These are phyloP conservation scores for Amphimallon solstitiale DNA, from an alignment of 2,888 invertebrate genomes.

Conservation along the genomic window DNA sequence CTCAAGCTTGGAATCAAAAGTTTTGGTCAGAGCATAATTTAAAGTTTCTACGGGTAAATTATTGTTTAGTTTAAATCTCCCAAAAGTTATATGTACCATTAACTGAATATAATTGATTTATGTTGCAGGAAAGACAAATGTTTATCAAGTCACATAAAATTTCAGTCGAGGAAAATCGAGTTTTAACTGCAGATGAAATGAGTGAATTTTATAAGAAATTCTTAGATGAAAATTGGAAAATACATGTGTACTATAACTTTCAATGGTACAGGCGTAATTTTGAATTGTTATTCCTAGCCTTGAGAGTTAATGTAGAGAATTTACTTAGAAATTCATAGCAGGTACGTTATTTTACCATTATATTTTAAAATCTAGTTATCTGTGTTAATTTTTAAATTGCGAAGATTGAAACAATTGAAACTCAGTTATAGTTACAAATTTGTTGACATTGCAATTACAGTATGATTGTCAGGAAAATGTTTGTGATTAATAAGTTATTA, in stretches of 20 bases:
- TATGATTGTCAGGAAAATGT: slow-evolving; percentile 6
- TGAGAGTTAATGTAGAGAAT: slow-evolving; percentile 68
- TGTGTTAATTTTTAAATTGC: neutral
- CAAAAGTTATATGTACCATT: slow-evolving; percentile 40
- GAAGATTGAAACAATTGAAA: neutral
- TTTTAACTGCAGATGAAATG: slow-evolving; percentile 82
- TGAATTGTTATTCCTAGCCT: slow-evolving; percentile 70
- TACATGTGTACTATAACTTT: slow-evolving; percentile 80
- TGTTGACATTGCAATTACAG: neutral
- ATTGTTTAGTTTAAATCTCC: slow-evolving; percentile 45
- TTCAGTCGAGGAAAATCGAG: slow-evolving; percentile 61
- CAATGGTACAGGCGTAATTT: slow-evolving; percentile 87
- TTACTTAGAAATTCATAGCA: slow-evolving; percentile 40
- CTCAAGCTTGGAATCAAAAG: slow-evolving; percentile 84
- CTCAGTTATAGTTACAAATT: slow-evolving; percentile 2
- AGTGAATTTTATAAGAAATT: slow-evolving; percentile 89
- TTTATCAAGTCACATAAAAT: slow-evolving; percentile 63
- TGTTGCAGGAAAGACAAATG: slow-evolving; percentile 68
- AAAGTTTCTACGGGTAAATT: slow-evolving; percentile 74
- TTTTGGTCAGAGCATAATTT: slow-evolving; percentile 87
- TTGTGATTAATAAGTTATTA: slow-evolving; percentile 16
- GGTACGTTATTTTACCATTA: slow-evolving; percentile 22
- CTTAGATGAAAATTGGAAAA: slow-evolving; percentile 82
- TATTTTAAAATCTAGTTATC: neutral
- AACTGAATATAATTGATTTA: slow-evolving; percentile 39